These are phyloP conservation scores for Exaiptasia diaphana DNA, from an alignment of 64 coral and sea anemone species.

Conservation along the genomic window DNA sequence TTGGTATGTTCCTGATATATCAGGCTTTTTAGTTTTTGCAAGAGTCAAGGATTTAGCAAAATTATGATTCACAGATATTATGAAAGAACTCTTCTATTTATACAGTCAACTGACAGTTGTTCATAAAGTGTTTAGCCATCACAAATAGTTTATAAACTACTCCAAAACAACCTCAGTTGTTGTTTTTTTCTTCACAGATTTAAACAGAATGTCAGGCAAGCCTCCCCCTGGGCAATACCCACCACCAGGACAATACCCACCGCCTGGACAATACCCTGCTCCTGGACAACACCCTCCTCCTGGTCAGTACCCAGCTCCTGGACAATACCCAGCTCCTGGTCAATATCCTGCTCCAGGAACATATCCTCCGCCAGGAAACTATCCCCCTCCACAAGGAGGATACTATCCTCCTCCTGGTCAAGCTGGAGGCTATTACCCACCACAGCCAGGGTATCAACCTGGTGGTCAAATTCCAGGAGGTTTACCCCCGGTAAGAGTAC, in stretches of 20 bases:
- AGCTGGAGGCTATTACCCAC: constrained; percentile 18
- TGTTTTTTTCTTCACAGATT: too few relatives aligned
- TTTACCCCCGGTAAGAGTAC: not conserved
- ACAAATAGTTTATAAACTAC: too few relatives aligned
- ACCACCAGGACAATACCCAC: not conserved
- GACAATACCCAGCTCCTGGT: not conserved
- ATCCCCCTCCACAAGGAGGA: not conserved
- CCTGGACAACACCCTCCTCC: not conserved
- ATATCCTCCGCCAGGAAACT: not conserved
- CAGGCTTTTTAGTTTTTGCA: too few relatives aligned
- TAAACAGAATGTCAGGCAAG: too few relatives aligned
- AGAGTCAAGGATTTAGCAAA: too few relatives aligned
- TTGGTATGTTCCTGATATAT: too few relatives aligned
- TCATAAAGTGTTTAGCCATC: too few relatives aligned
- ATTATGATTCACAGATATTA: too few relatives aligned
- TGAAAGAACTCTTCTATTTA: too few relatives aligned
- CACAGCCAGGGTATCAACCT: not conserved
- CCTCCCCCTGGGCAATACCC: not conserved
- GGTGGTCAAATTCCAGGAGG: not conserved
- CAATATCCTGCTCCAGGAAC: not conserved
- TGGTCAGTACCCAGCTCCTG: not conserved
- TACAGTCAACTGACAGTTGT: too few relatives aligned
- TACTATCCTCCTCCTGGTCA: constrained; percentile 6
- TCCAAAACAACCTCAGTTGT: too few relatives aligned
- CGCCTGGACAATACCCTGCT: not conserved